phyloP scores from a whole-genome alignment of 2,113 vertebrate species.

The Leptosomus discolor region DNA sequence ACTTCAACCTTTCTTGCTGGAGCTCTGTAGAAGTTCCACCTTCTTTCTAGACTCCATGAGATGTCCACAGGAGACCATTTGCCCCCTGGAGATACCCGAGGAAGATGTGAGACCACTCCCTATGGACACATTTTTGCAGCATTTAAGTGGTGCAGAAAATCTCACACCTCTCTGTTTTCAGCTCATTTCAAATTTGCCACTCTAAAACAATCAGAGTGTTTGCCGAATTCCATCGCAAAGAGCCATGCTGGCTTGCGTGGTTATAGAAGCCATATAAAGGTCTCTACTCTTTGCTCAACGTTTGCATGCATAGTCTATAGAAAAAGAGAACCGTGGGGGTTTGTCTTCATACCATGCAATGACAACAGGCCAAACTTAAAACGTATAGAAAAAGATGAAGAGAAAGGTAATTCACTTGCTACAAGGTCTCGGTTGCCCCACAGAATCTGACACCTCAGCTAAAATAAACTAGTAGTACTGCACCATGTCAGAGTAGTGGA shows the following conservation, averaged over 20 bases:
- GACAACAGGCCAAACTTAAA: background rate
- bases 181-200: background rate
- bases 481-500: background rate
- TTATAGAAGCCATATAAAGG: background rate
- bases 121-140: background rate
- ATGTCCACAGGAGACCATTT: background rate
- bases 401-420: background rate
- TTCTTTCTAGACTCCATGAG: background rate
- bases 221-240: background rate
- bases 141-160: background rate
- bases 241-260: background rate
- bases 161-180: background rate
- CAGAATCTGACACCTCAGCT: background rate
- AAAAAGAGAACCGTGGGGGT: background rate
- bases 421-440: background rate
- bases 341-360: background rate
- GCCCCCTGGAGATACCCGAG: background rate
- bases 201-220: background rate
- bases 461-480: background rate
- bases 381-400: background rate
- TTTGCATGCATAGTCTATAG: background rate
- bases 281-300: background rate
- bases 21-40: background rate
- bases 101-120: background rate
- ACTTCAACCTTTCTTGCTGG: background rate